These are phyloP conservation scores for Halcyon badia DNA, from an alignment of 2,797 vertebrate genomes.

Conservation along the genomic window DNA sequence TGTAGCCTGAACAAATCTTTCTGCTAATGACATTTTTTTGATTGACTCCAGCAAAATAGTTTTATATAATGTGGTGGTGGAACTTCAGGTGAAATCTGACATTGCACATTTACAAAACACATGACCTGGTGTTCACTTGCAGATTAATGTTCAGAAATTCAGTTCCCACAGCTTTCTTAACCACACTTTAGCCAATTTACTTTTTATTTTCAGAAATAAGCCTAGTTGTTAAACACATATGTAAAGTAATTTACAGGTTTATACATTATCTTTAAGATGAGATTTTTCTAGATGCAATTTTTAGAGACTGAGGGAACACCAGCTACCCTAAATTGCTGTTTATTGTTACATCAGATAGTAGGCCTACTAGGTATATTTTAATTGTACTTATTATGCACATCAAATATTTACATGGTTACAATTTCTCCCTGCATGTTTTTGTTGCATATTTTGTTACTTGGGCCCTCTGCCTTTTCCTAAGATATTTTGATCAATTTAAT, in stretches of 20 bases:
- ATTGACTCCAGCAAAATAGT: background rate
- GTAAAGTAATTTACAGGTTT: background rate
- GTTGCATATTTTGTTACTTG: background rate
- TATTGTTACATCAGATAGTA: background rate
- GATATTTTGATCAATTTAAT: background rate
- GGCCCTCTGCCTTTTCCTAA: background rate
- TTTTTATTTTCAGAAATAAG: conserved; percentile 5
- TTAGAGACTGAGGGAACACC: background rate
- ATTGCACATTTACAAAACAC: background rate
- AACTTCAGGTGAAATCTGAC: background rate
- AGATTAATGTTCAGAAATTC: background rate
- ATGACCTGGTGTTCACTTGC: background rate
- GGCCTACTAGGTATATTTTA: background rate
- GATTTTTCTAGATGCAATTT: background rate
- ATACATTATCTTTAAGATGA: background rate
- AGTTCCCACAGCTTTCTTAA: background rate
- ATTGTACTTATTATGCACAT: background rate
- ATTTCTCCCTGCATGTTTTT: background rate
- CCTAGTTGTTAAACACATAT: background rate
- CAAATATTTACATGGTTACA: background rate
- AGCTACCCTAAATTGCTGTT: background rate
- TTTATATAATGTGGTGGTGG: background rate
- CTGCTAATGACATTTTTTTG: background rate
- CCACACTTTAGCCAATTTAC: background rate
- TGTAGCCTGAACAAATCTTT: conserved; percentile 26